These are phyloP conservation scores for Heteronetta atricapilla DNA, from an alignment of 2,113 vertebrate species.

Conservation along the genomic window DNA sequence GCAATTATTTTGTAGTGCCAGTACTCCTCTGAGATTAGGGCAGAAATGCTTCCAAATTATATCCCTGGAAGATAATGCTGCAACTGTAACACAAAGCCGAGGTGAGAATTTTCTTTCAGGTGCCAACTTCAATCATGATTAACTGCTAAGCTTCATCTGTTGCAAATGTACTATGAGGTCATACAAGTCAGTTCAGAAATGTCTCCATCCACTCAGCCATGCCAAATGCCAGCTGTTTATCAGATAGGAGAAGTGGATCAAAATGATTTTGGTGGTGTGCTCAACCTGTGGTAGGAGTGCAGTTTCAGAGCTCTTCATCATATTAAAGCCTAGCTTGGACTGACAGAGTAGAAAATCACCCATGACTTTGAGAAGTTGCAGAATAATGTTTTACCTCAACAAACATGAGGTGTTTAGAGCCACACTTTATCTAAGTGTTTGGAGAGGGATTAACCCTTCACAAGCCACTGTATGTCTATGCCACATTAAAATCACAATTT, in stretches of 20 bases:
- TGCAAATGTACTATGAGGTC: slow-evolving; percentile 8
- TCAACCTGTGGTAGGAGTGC: slow-evolving; percentile 8
- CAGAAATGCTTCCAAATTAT: slow-evolving; percentile 33
- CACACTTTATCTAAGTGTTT: background rate
- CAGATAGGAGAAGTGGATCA: slow-evolving; percentile 41
- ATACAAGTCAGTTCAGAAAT: slow-evolving; percentile 43
- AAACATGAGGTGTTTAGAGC: slow-evolving; percentile 2
- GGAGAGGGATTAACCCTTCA: slow-evolving; percentile 12
- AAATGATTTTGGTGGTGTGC: slow-evolving; percentile 42
- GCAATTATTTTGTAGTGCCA: slow-evolving; percentile 24
- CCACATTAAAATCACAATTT: background rate
- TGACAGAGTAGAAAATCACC: slow-evolving; percentile 59
- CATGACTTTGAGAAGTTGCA: slow-evolving; percentile 44
- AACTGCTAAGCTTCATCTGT: slow-evolving; percentile 21
- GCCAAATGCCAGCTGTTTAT: slow-evolving; percentile 60
- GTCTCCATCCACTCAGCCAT: slow-evolving; percentile 47
- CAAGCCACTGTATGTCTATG: background rate
- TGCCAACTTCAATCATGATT: slow-evolving; percentile 58
- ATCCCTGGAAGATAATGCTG: slow-evolving; percentile 14
- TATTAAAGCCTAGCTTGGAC: slow-evolving; percentile 38
- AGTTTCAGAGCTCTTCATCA: slow-evolving; percentile 47
- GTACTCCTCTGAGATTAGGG: slow-evolving; percentile 20
- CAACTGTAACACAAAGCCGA: background rate
- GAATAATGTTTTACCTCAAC: slow-evolving; percentile 23
- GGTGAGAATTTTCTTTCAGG: slow-evolving; percentile 49